Percentiles rank a stretch among this genome's conserved stretches.
Evolutionary conservation across 2,797 vertebrate genomes (phyloP).

Genomic region (Acipenser ruthenus): DNA sequence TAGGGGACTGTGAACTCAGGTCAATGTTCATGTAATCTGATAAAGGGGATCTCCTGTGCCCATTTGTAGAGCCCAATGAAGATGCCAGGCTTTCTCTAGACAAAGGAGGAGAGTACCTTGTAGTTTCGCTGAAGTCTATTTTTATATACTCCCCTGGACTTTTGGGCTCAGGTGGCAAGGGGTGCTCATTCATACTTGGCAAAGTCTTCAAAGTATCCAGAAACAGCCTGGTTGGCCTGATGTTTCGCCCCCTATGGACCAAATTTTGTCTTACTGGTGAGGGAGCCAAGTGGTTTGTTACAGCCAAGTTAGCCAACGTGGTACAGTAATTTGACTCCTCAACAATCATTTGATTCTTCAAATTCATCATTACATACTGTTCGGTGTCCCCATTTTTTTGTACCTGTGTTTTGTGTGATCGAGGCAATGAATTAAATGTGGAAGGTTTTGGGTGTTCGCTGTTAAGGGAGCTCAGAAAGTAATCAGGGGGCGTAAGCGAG

Average conservation of each 20-base stretch:
- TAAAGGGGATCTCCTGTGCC: conserved; percentile 55
- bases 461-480: conserved; percentile 54
- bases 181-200: conserved; percentile 82
- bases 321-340: conserved; percentile 59
- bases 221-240: conserved; percentile 74
- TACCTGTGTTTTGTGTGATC: conserved; percentile 62
- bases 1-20: conserved; percentile 46
- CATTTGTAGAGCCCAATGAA: conserved; percentile 51
- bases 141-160: conserved; percentile 94
- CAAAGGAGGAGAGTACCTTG: conserved; percentile 38
- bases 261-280: conserved; percentile 47
- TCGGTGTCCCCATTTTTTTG: conserved; percentile 59
- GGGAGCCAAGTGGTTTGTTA: conserved; percentile 41
- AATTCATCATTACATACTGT: conserved; percentile 91
- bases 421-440: conserved; percentile 60
- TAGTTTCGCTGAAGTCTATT: conserved; percentile 73
- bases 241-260: conserved; percentile 47
- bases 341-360: conserved; percentile 67
- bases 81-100: conserved; percentile 52
- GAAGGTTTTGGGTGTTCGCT: conserved; percentile 54
- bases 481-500: conserved; percentile 73
- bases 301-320: conserved; percentile 26
- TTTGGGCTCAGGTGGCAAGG: conserved; percentile 75
- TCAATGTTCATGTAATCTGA: conserved; percentile 85
- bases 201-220: conserved; percentile 73